Conservation (phyloP, 1,140 invertebrate species). For the Drosophila neocordata region DNA sequence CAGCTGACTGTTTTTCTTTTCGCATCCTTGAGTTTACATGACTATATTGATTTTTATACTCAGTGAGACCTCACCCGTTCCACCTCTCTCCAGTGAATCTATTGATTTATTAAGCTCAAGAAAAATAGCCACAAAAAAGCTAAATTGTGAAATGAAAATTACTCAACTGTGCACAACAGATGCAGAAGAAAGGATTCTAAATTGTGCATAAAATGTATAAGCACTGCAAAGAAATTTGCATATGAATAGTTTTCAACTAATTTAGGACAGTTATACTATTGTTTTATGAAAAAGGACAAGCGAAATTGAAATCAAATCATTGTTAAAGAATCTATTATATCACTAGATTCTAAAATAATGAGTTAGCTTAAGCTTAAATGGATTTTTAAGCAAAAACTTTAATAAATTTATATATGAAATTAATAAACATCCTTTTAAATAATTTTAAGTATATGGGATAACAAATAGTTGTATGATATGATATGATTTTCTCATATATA, state of each 20-base stretch:
- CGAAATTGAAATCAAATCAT: too few relatives aligned
- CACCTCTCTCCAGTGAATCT: neutral
- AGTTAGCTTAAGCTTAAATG: too few relatives aligned
- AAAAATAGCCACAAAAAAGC: neutral
- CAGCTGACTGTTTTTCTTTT: constrained; percentile 46
- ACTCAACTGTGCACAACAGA: neutral
- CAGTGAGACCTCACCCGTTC: neutral
- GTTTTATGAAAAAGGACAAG: too few relatives aligned
- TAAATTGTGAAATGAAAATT: constrained; percentile 5
- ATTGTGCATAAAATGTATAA: neutral
- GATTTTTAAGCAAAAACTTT: too few relatives aligned
- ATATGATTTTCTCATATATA: too few relatives aligned
- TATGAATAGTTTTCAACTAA: neutral
- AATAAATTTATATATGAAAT: too few relatives aligned
- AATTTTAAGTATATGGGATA: too few relatives aligned
- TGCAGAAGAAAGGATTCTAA: neutral
- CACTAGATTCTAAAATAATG: too few relatives aligned
- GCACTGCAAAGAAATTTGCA: neutral
- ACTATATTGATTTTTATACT: constrained; percentile 58
- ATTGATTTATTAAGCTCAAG: neutral
- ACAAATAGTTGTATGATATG: too few relatives aligned
- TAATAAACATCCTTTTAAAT: too few relatives aligned
- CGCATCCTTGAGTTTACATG: constrained; percentile 25
- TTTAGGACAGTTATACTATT: too few relatives aligned
- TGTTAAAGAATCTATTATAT: too few relatives aligned